phyloP scores from a whole-genome alignment of 2,888 invertebrate species.

The Drosophila mercatorum region DNA sequence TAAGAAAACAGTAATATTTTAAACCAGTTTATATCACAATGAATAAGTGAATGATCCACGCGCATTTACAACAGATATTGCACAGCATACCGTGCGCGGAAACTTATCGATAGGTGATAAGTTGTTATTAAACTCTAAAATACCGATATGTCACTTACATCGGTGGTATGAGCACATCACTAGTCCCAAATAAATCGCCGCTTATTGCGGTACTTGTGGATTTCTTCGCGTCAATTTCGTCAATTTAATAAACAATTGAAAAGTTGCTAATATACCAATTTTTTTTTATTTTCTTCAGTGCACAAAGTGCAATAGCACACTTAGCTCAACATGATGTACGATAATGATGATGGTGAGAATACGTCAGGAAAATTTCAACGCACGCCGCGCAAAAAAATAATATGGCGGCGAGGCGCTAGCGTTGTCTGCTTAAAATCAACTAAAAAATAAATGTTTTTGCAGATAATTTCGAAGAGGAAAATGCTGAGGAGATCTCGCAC shows the following conservation, averaged over 20 bases:
- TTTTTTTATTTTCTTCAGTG: not conserved
- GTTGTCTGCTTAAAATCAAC: constrained; percentile 6
- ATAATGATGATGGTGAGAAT: constrained; percentile 83
- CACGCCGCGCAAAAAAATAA: constrained; percentile 46
- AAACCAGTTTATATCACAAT: not conserved
- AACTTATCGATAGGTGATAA: not conserved
- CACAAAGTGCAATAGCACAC: constrained; percentile 38
- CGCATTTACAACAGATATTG: not conserved
- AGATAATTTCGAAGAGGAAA: constrained; percentile 91
- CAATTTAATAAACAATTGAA: constrained; percentile 13
- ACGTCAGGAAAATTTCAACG: constrained; percentile 8
- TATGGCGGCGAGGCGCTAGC: constrained; percentile 62
- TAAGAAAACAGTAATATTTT: not conserved
- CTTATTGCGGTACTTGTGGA: constrained; percentile 32
- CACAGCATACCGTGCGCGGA: not conserved
- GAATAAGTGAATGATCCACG: too few relatives aligned
- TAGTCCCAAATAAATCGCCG: constrained; percentile 50
- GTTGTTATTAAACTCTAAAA: not conserved
- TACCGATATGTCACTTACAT: not conserved
- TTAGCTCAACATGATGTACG: constrained; percentile 81
- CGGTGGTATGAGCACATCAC: constrained; percentile 19
- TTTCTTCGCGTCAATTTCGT: constrained; percentile 28
- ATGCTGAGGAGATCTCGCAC: constrained; percentile 97
- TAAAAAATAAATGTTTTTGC: constrained; percentile 8
- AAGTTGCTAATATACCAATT: not conserved